These are phyloP conservation scores for Lasiommata megera DNA, from an alignment of 2,888 invertebrate genomes.

Conservation along the genomic window DNA sequence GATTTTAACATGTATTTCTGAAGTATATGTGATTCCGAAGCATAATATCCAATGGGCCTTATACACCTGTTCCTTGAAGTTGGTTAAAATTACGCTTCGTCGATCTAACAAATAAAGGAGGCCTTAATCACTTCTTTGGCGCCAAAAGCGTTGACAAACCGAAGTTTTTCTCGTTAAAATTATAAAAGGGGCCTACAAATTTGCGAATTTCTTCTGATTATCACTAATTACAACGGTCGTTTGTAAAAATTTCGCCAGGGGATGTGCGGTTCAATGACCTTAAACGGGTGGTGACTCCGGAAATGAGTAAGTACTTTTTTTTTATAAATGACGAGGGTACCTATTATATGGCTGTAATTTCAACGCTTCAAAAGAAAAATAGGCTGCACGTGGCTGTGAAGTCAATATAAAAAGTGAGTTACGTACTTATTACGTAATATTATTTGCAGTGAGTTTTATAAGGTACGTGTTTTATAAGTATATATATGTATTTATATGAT, in stretches of 20 bases:
- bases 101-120: slow-evolving; percentile 16
- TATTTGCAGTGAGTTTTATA: no score
- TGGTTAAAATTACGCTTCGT: neutral
- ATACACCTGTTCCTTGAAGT: no score
- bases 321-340: slow-evolving; percentile 32
- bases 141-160: slow-evolving; percentile 35
- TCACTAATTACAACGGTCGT: slow-evolving; percentile 69
- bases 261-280: slow-evolving; percentile 63
- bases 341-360: slow-evolving; percentile 20
- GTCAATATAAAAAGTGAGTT: no score
- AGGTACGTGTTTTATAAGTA: no score
- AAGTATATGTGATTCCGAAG: no score
- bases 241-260: slow-evolving; percentile 52
- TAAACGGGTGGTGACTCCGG: slow-evolving; percentile 49
- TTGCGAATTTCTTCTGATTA: slow-evolving; percentile 58
- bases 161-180: slow-evolving; percentile 54
- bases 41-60: no score
- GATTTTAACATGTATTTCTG: no score
- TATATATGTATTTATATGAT: no score
- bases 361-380: slow-evolving; percentile 13
- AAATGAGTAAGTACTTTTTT: slow-evolving; percentile 43
- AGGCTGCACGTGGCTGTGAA: neutral
- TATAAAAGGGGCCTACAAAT: slow-evolving; percentile 39
- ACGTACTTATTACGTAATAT: no score
- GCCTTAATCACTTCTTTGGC: slow-evolving; percentile 27